phyloP scores from a whole-genome alignment of 2,888 invertebrate species.

The Micoletzkya japonica region DNA sequence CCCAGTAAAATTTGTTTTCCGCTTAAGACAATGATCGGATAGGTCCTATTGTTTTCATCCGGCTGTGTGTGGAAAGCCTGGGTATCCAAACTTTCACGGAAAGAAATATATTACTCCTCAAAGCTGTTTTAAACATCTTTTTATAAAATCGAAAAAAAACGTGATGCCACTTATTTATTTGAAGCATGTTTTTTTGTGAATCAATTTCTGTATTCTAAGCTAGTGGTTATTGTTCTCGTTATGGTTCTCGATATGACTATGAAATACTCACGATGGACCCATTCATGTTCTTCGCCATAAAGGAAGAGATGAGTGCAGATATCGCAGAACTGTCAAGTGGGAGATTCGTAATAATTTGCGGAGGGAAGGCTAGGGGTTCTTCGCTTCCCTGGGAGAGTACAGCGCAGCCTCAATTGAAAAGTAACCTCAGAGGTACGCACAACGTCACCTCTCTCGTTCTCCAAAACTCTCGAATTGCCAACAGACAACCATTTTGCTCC shows the following conservation, averaged over 20 bases:
- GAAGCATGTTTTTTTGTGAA: neutral
- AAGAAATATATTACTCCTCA: too few species aligned
- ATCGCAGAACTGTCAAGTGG: neutral
- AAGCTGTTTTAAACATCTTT: too few species aligned
- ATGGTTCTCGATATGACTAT: neutral
- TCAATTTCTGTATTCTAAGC: neutral
- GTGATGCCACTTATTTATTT: neutral
- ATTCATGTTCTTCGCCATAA: neutral
- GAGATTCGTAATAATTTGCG: neutral
- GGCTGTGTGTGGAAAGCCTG: too few species aligned
- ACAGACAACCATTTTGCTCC: slow-evolving; percentile 3
- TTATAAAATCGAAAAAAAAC: too few species aligned
- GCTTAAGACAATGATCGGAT: too few species aligned
- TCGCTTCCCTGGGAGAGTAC: neutral
- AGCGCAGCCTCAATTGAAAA: slow-evolving; percentile 2
- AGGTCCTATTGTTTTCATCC: too few species aligned
- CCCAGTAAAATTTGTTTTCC: too few species aligned
- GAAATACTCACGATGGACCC: slow-evolving; percentile 14
- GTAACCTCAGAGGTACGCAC: neutral
- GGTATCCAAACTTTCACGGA: too few species aligned
- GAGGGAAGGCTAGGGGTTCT: neutral
- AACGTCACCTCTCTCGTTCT: neutral
- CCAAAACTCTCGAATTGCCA: neutral
- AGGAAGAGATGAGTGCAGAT: neutral
- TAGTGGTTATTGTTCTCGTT: neutral